Percentiles rank a stretch among this genome's conserved stretches.
Conservation (phyloP, 2,797 vertebrate genomes). For the Phylloscopus collybita region DNA sequence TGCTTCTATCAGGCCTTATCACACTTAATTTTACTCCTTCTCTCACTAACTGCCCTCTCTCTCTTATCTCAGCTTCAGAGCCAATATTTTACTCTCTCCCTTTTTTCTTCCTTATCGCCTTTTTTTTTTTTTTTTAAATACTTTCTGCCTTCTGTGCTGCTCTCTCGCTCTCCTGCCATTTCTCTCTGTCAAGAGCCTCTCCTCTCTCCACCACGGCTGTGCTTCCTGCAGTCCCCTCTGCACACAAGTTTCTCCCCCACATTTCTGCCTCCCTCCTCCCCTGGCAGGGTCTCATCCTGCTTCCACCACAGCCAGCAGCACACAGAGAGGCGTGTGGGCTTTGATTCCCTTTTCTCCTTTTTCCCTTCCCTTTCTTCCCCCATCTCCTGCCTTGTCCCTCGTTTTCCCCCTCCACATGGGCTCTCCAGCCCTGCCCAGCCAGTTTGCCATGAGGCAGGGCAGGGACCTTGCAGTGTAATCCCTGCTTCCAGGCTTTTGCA, state of each 20-base stretch:
- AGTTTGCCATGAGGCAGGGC: neutral
- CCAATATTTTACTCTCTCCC: slow-evolving; percentile 33
- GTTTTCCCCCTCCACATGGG: neutral
- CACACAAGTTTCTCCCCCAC: neutral
- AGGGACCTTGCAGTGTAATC: neutral
- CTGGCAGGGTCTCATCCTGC: neutral
- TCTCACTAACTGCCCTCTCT: slow-evolving; percentile 31
- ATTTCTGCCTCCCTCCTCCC: neutral
- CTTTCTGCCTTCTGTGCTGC: slow-evolving; percentile 4
- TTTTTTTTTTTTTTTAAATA: neutral
- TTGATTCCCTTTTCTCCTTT: neutral
- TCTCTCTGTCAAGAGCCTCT: neutral
- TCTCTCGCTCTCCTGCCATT: neutral
- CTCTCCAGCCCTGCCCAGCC: neutral
- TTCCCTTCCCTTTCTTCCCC: neutral
- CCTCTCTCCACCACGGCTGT: neutral
- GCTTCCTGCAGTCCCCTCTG: neutral
- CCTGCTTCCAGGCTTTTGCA: neutral
- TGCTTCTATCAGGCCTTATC: slow-evolving; percentile 25
- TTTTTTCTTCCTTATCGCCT: slow-evolving; percentile 28
- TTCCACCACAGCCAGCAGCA: rapidly evolving
- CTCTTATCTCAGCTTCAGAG: slow-evolving; percentile 56
- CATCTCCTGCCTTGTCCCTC: neutral
- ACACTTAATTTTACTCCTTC: slow-evolving; percentile 9
- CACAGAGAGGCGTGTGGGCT: neutral